A percentile compares a stretch with the other conserved stretches of the same genome.
phyloP scores from a whole-genome alignment of 2,797 vertebrate species.

The Champsocephalus gunnari region DNA sequence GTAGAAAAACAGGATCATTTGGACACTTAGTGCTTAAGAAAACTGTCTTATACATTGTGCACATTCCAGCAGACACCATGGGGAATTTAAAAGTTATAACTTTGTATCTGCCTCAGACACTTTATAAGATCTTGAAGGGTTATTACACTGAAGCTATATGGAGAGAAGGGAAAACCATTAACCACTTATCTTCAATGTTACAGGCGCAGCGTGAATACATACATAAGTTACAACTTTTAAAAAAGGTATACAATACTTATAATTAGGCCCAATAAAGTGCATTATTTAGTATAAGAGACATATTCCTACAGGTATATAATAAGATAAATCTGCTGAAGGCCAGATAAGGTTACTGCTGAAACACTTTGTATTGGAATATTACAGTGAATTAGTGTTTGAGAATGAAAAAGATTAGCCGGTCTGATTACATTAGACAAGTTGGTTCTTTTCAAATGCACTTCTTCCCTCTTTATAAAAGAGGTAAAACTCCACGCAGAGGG shows the following conservation, averaged over 20 bases:
- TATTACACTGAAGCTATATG: neutral
- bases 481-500: constrained; percentile 7
- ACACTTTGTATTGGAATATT: neutral
- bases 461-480: neutral
- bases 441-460: constrained; percentile 13
- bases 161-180: neutral
- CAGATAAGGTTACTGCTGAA: neutral
- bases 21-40: neutral
- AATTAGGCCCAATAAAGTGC: neutral
- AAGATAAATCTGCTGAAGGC: neutral
- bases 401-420: constrained; percentile 8
- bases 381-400: neutral
- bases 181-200: neutral
- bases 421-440: constrained; percentile 10
- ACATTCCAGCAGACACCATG: neutral
- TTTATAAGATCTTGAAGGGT: neutral
- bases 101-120: constrained; percentile 2
- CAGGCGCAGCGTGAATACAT: neutral
- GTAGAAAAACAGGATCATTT: neutral
- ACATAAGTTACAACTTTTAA: neutral
- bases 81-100: constrained; percentile 15
- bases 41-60: neutral
- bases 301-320: neutral
- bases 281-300: neutral
- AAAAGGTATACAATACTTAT: neutral